Base-by-base conservation (phyloP, 1,140 invertebrate species). In the Limonius californicus region DNA sequence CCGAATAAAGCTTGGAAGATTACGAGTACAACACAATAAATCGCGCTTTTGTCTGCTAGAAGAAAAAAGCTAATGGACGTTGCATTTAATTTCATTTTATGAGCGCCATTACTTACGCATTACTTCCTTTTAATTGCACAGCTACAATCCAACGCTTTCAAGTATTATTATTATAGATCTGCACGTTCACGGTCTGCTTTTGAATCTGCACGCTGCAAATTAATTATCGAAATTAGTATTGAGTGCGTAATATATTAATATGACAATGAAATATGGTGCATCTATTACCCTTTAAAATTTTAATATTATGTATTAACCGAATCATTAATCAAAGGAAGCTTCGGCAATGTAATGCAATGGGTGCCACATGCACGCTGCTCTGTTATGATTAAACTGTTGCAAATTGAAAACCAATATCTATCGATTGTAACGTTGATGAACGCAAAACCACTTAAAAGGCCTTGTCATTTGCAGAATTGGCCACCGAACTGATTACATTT, bases 331-430 rank as follows among this genome's bases (percentile, higher is more conserved):
- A 62, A 42, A 35, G 55, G 23, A 39, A 62, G 47, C 43, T 57
- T 50, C 32, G 56, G 16, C 50, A 62, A 62, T 54, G 50, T 62
- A 45, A 57, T 47, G 45, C 23, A 42, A 54, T 35, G 54, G 61
- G 45, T 62, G 61, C 54, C 61, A 62, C 61, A 47, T 62, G 61
- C 55, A 62, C 39, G 45, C 27, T n/a, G 45, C 45, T n/a, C 42
- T 50, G 45, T 45, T 57, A 62, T 57, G 61, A 62, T 62, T 62
- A 62, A 62, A 62, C 50, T 32, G 43, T 23, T 55, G 18, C 61
- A 62, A 62, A 62, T 62, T 57, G 55, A 62, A 62, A 62, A 62
- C 61, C 61, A 58, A 62, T 62, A 62, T 55, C 42, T 50, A 50
- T 50, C 12, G 45, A 50, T 50, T 50, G 35, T 39, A 39, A 39